These are phyloP conservation scores for Callosobruchus maculatus DNA, from an alignment of 2,888 invertebrate species.

Conservation along the genomic window DNA sequence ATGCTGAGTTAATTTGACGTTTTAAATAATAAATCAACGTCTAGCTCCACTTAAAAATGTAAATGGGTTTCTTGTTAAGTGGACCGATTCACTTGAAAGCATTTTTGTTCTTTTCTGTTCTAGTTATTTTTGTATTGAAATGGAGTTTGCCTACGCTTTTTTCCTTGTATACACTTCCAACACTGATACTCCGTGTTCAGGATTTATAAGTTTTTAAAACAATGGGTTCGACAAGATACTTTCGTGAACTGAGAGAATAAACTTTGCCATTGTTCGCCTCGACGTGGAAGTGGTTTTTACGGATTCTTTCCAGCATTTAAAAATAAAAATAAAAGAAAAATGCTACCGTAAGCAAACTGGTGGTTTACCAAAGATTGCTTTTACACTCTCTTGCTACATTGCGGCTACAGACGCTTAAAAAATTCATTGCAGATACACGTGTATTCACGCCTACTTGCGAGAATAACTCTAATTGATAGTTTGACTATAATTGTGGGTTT, in stretches of 20 bases:
- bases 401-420: background rate
- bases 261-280: conserved; percentile 10
- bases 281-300: conserved; percentile 6
- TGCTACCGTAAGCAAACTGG: background rate
- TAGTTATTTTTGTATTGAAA: conserved; percentile 39
- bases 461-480: background rate
- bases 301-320: background rate
- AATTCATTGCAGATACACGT: background rate
- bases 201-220: conserved; percentile 17
- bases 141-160: conserved; percentile 15
- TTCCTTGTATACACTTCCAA: conserved; percentile 18
- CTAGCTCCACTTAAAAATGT: conserved; percentile 41
- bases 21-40: conserved; percentile 43
- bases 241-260: conserved; percentile 8
- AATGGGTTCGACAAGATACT: conserved; percentile 12
- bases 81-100: conserved; percentile 40
- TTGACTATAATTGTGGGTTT: background rate
- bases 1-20: conserved; percentile 22
- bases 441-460: background rate
- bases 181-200: conserved; percentile 13
- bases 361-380: background rate
- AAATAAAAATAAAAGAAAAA: background rate
- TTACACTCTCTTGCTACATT: background rate
- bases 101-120: conserved; percentile 36
- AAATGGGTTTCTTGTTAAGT: conserved; percentile 34